A percentile compares a stretch with the other conserved stretches of the same genome.
Evolutionary conservation across 2,113 vertebrate genomes (phyloP).

Genomic region (Anhinga rufa): DNA sequence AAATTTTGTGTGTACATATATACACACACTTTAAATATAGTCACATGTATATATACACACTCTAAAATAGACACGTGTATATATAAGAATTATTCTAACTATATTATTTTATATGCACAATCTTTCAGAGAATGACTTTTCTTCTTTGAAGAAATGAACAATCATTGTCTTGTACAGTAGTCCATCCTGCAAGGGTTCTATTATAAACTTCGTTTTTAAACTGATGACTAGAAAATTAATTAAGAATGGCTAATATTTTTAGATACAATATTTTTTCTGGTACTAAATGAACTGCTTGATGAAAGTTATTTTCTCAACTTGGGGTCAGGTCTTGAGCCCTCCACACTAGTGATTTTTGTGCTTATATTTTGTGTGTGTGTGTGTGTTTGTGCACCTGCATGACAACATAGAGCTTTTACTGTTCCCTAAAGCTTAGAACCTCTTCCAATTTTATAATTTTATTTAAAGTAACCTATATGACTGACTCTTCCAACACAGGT

Average conservation of each 20-base stretch:
- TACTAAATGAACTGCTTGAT: neutral
- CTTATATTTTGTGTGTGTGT: neutral
- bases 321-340: neutral
- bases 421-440: neutral
- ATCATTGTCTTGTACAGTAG: neutral
- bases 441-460: neutral
- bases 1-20: neutral
- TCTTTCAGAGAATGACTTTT: neutral
- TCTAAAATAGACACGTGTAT: neutral
- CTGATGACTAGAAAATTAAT: neutral
- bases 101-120: neutral
- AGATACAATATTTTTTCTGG: neutral
- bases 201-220: neutral
- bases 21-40: neutral
- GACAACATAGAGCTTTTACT: neutral
- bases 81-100: neutral
- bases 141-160: neutral
- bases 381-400: neutral
- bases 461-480: neutral
- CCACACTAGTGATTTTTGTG: neutral
- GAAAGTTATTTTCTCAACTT: neutral
- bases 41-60: neutral
- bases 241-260: neutral
- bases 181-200: neutral
- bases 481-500: neutral